phyloP scores from a whole-genome alignment of 2,888 invertebrate genomes.

The Sinohyriopsis cumingii region DNA sequence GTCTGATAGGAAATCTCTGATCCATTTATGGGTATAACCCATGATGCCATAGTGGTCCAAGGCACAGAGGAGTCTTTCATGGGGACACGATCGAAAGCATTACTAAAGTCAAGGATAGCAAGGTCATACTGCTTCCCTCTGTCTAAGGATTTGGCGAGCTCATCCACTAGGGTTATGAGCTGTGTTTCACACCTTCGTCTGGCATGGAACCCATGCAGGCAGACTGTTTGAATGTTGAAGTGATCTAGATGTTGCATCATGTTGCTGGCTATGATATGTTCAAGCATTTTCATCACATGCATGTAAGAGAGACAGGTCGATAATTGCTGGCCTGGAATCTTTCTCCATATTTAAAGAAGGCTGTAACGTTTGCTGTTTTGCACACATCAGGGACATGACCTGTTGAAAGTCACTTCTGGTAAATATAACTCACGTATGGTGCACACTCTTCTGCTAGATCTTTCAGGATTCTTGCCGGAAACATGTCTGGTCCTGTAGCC shows the following conservation, averaged over 20 bases:
- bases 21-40: constrained; percentile 1
- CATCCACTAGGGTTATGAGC: not conserved
- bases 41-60: constrained; percentile 4
- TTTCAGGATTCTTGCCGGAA: not conserved
- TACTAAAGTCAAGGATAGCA: constrained; percentile 2
- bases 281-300: constrained; percentile 4
- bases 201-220: constrained; percentile 5
- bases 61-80: not conserved
- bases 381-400: not conserved
- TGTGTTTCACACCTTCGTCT: constrained; percentile 9
- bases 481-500: not conserved
- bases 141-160: constrained; percentile 1
- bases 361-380: not conserved
- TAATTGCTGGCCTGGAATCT: no score
- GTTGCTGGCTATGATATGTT: constrained; percentile 1
- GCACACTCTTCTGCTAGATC: not conserved
- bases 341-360: not conserved
- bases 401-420: no score
- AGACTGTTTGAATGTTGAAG: constrained; percentile 2
- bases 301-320: constrained; percentile 6
- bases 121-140: not conserved
- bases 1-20: not conserved
- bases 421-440: no score
- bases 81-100: constrained; percentile 2
- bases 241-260: constrained; percentile 2